These are phyloP conservation scores for Gymnoscopelus microlampas DNA, from an alignment of 2,797 vertebrate species.

Conservation along the genomic window DNA sequence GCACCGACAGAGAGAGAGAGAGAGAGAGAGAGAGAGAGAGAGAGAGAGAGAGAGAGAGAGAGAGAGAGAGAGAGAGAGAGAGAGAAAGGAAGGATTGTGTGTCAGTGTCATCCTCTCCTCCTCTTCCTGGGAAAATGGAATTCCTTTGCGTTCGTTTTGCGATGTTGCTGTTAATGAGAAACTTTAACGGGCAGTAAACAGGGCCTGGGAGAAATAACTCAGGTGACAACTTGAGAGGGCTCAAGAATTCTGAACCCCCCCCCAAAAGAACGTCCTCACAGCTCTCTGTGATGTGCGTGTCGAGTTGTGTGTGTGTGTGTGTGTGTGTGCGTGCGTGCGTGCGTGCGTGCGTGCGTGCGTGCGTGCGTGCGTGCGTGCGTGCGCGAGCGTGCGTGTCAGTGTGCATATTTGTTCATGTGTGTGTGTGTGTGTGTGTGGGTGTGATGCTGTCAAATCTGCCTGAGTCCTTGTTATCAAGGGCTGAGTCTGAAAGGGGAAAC, in stretches of 20 bases:
- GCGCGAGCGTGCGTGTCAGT: constrained; percentile 6
- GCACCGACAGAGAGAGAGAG: constrained; percentile 40
- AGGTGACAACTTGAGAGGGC: constrained; percentile 43
- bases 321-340: constrained; percentile 12
- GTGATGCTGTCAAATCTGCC: constrained; percentile 61
- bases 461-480: constrained; percentile 63
- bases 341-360: constrained; percentile 20
- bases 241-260: constrained; percentile 42
- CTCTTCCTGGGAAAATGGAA: constrained; percentile 46
- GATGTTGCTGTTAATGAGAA: constrained; percentile 34
- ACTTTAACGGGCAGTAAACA: constrained; percentile 45
- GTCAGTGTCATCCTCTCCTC: constrained; percentile 61
- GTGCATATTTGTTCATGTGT: not conserved
- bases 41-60: constrained; percentile 39
- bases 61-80: constrained; percentile 31
- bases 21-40: constrained; percentile 13
- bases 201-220: constrained; percentile 41
- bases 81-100: constrained; percentile 70
- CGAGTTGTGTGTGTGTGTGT: constrained; percentile 21
- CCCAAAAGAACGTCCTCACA: constrained; percentile 24
- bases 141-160: constrained; percentile 37
- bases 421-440: constrained; percentile 5
- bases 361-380: not conserved
- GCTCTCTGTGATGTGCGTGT: constrained; percentile 17
- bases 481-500: constrained; percentile 71